Base-by-base conservation (phyloP, 2,888 invertebrate genomes). In the Gandaritis pyraliata region DNA sequence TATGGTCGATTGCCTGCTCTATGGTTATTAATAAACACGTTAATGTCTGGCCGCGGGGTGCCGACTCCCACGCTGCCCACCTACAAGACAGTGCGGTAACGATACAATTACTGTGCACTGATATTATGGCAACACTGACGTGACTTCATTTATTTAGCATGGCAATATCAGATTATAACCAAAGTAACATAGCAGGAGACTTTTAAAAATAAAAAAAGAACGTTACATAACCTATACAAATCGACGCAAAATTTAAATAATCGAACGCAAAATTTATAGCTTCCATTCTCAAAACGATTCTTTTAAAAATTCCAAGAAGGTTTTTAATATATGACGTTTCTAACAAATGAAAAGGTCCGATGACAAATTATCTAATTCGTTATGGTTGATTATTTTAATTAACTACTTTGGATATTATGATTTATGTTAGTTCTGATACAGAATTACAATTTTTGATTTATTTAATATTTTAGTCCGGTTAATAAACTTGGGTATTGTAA, bases 321-420 rank as follows among this genome's bases (percentile, higher is more conserved):
- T 72, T 74, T 76, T 77, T 84, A 81, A 87, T 86, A 88, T 87
- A 88, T 83, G 80, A 67, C 51, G 52, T 61, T 69, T 66, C 67
- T 75, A 79, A 87, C 82, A 85, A 85, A 74, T 72, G 69, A 69
- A 71, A 73, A 72, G 71, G 74, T 58, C 61, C 77, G 81, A 87
- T 89, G 91, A 90, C 90, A 90, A 90, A 90, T 90, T 88, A 75
- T 81, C 80, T 81, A 85, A 90, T 90, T 88, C 85, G 84, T 73
- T 72, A 79, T 79, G 82, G 77, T 79, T 79, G 78, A 86, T 86
- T 84, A 87, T 85, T 83, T 82, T 88, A 89, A 89, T 89, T 88
- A 85, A 83, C 74, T 78, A 66, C 15, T 33, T 51, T 38, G 30
- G 73, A 69, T 65, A 67, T 72, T 70, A 75, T 77, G 74, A 80